Conservation (phyloP, 1,140 invertebrate genomes). For the Bombus terrestris region DNA sequence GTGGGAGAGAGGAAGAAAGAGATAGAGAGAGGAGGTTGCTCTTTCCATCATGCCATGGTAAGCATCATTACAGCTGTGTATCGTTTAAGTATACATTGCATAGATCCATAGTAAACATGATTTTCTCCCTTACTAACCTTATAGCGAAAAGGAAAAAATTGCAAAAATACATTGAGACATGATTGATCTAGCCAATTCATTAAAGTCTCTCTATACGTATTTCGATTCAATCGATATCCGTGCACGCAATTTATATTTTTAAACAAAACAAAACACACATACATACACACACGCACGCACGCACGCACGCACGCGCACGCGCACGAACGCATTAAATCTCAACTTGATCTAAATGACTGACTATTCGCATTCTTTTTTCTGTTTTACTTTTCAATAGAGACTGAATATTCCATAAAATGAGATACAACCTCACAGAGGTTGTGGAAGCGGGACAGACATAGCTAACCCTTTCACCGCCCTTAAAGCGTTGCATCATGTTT, state of each 20-base stretch:
- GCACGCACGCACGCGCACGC: accelerated
- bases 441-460: conserved; percentile 56
- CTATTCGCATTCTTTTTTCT: neutral
- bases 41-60: conserved; percentile 50
- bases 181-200: conserved; percentile 45
- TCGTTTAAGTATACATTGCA: conserved; percentile 54
- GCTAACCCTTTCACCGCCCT: conserved; percentile 68
- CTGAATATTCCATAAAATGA: conserved; percentile 44
- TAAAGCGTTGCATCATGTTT: conserved; percentile 45
- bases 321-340: neutral
- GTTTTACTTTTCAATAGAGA: conserved; percentile 8
- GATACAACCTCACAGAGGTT: conserved; percentile 68
- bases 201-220: conserved; percentile 47
- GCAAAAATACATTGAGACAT: conserved; percentile 54
- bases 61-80: conserved; percentile 60
- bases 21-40: neutral
- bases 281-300: accelerated
- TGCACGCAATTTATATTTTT: conserved; percentile 17
- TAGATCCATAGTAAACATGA: conserved; percentile 58
- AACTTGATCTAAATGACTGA: conserved; percentile 46
- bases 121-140: conserved; percentile 29
- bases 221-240: conserved; percentile 52
- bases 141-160: conserved; percentile 52
- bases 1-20: accelerated
- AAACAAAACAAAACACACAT: conserved; percentile 31